Evolutionary conservation across 2,113 vertebrate species (phyloP), one percentile per base, ranked within the genome.

Genomic region (Cyanoramphus novaezelandiae): DNA sequence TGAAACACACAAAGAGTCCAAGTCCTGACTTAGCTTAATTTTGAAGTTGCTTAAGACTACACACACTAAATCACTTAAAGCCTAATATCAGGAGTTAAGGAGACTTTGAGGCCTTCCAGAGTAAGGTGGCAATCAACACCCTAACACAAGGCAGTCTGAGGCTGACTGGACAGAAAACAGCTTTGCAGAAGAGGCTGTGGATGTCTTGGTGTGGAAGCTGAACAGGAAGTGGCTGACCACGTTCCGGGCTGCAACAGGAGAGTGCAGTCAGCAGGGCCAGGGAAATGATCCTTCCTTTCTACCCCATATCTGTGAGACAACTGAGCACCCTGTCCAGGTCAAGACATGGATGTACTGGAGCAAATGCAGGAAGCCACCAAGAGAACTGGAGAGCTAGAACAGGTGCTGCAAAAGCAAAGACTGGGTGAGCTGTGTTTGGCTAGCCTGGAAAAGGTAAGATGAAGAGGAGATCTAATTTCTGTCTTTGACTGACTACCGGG

Each of bases 401-500:
- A 65, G 18, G 13, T 15, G 9, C 18, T 11, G 7, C 17, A 41
- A 11, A 50, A n/a, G 20, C 4, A 60, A 35, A 16, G 31, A 15
- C 47, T 28, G 25, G 3, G 23, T 13, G 17, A 83, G 37, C 10
- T n/a, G 72, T 4, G 15, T 55, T 47, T 60, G 72, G 29, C 28
- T 20, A 68, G 3, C 3, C 43, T 67, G 25, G 59, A 64, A 35
- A 43, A 65, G 35, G 13, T 1, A 33, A 44, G 35, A 33, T 16
- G 43, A 74, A 44, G 9, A 7, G 7, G 4, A 14, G 43, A 60
- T n/a, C 33, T 21, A 6, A 63, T 20, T 31, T 49, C 31, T 49
- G 0, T 16, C 20, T 78, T 47, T 1, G 1, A 33, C 6, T 65
- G 10, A 23, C 24, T 29, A 10, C 25, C 0, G 1, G 21, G 14